Evolutionary conservation across 2,888 invertebrate genomes (phyloP).

Genomic region (Microctonus hyperodae): DNA sequence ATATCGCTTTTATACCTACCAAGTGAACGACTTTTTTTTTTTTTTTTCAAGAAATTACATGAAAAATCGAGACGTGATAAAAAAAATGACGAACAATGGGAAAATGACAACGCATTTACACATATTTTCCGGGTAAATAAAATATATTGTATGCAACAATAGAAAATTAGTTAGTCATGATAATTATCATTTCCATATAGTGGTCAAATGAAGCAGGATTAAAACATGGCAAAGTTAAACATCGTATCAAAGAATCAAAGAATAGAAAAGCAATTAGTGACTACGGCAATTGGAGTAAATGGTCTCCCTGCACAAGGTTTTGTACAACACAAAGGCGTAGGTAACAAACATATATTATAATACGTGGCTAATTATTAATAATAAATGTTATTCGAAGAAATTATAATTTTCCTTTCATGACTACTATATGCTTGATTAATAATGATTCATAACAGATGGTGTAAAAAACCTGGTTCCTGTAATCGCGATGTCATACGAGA

Average conservation of each 20-base stretch:
- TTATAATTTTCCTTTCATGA: background rate
- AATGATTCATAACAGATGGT: slow-evolving; percentile 67
- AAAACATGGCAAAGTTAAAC: slow-evolving; percentile 54
- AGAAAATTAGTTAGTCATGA: background rate
- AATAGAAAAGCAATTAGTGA: slow-evolving; percentile 54
- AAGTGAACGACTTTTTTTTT: slow-evolving; percentile 51
- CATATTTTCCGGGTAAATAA: slow-evolving; percentile 55
- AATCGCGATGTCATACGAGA: slow-evolving; percentile 80
- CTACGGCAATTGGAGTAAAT: slow-evolving; percentile 82
- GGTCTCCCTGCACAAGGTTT: slow-evolving; percentile 81
- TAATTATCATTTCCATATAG: slow-evolving; percentile 42
- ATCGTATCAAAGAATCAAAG: slow-evolving; percentile 43
- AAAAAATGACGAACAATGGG: slow-evolving; percentile 46
- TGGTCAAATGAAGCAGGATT: slow-evolving; percentile 60
- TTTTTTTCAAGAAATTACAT: slow-evolving; percentile 49
- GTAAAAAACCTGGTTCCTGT: slow-evolving; percentile 77
- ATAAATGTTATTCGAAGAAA: slow-evolving; percentile 14
- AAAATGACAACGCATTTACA: slow-evolving; percentile 55
- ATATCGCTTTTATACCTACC: slow-evolving; percentile 29
- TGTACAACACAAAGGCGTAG: slow-evolving; percentile 82
- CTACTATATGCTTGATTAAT: background rate
- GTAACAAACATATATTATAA: slow-evolving; percentile 59
- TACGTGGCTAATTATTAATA: background rate
- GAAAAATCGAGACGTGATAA: slow-evolving; percentile 49
- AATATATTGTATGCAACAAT: background rate